phyloP scores from a whole-genome alignment of 1,140 invertebrate species.

The Linepithema humile region DNA sequence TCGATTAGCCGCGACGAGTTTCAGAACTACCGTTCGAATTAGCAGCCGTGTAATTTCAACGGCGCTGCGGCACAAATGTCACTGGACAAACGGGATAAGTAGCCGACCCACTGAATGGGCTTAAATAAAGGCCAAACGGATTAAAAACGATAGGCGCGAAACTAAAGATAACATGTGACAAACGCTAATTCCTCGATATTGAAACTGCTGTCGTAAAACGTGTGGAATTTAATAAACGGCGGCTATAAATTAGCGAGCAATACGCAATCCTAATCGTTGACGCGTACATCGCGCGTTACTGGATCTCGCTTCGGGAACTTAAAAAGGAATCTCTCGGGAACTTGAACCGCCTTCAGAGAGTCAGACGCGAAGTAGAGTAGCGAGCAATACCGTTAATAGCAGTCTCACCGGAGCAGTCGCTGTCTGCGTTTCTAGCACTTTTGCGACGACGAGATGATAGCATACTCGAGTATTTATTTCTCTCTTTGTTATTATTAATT shows the following conservation, averaged over 20 bases:
- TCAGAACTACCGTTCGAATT: conserved; percentile 38
- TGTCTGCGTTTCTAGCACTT: background rate
- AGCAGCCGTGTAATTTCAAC: conserved; percentile 17
- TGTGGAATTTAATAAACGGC: background rate
- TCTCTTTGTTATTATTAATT: background rate
- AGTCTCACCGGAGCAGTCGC: background rate
- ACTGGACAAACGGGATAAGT: conserved; percentile 43
- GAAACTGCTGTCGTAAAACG: background rate
- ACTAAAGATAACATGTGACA: background rate
- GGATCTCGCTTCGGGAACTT: background rate
- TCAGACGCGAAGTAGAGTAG: conserved; percentile 14
- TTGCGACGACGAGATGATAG: background rate
- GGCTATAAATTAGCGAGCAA: background rate
- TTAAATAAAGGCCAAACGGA: background rate
- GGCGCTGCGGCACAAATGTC: conserved; percentile 35
- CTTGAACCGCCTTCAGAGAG: conserved; percentile 1
- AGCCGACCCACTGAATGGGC: too few species aligned
- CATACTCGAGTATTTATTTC: background rate
- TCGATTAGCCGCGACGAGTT: conserved; percentile 17
- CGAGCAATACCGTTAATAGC: conserved; percentile 33
- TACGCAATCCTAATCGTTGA: background rate
- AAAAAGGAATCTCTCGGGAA: conserved; percentile 4
- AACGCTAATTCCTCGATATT: background rate
- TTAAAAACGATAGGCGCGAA: background rate
- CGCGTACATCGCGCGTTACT: background rate